Base-by-base conservation (phyloP, 1,140 invertebrate species). In the Cardiocondyla obscurior region DNA sequence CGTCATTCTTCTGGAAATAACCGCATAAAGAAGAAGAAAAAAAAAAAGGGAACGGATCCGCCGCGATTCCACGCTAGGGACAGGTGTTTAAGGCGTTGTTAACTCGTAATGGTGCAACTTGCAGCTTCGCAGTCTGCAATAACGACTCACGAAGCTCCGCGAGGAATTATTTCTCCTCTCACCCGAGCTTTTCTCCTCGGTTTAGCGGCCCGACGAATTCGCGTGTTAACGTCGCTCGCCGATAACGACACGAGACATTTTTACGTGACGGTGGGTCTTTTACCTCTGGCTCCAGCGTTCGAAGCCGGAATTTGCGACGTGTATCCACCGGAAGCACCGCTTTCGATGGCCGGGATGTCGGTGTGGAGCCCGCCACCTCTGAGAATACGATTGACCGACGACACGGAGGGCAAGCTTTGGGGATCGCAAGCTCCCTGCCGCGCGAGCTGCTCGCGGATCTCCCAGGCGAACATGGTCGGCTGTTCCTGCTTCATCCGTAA, bases 301-400 rank as follows among this genome's bases (percentile, higher is more conserved):
- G 92, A 51, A n/a, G n/a, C n/a, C 0, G 91, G 79, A 22, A 92
- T 85, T 81, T 89, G 90, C 7, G 85, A 81, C 3, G 88, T n/a
- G 36, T 88, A 89, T 2, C 58, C 57, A 42, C 77, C 79, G 4
- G 91, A 84, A 28, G 92, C 90, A 25, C 89, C 88, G 36, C 84
- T 83, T 65, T 93, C 93, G 70, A 93, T 90, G 5, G 85, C 73
- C 1, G 91, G 90, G 83, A 93, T 92, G 79, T 94, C 94, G 1
- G 92, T 87, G 42, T 94, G 94, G 49, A 94, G 87, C 4, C 97
- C 96, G 69, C 97, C 97, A 92, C 98, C 98, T 62, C 98, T 95
- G 39, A 99, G 95, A 89, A 99, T 99, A 83, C 98, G 95, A 94
- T 99, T 99, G 58, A 99, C 98, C 10, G 98, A 99, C 74, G 98